Percentiles rank a stretch among this genome's conserved stretches.
These are phyloP conservation scores for Melanotaenia duboulayi DNA, from an alignment of 2,113 vertebrate genomes.

Conservation along the genomic window DNA sequence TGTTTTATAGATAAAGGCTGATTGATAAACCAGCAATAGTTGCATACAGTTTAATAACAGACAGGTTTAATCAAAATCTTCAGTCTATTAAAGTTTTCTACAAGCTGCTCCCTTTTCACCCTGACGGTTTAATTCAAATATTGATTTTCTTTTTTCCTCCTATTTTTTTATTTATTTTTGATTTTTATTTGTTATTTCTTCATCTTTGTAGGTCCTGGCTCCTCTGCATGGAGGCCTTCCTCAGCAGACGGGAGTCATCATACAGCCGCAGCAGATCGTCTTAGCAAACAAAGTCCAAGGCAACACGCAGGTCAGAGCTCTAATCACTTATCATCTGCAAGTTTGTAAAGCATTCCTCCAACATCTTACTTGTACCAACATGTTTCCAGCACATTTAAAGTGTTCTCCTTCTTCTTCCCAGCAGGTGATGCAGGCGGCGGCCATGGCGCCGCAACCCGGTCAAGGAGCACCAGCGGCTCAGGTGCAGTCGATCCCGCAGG, in stretches of 20 bases:
- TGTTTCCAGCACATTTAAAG: too few relatives aligned
- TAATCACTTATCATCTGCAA: neutral
- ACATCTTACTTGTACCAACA: neutral
- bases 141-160: too few relatives aligned
- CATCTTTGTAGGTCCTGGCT: constrained; percentile 87
- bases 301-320: constrained; percentile 86
- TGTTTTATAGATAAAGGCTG: too few relatives aligned
- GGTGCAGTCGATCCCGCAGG: constrained; percentile 70
- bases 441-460: constrained; percentile 87
- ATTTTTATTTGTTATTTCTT: too few relatives aligned
- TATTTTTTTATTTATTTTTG: neutral
- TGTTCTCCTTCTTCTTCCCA: too few relatives aligned
- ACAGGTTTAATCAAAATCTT: too few relatives aligned
- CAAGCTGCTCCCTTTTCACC: too few relatives aligned
- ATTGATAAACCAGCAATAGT: too few relatives aligned
- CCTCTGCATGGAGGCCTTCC: constrained; percentile 93
- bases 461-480: constrained; percentile 82
- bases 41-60: too few relatives aligned
- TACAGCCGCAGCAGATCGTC: constrained; percentile 97
- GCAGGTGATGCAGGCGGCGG: constrained; percentile 85
- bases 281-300: constrained; percentile 92
- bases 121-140: too few relatives aligned
- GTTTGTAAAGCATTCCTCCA: neutral
- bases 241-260: constrained; percentile 97
- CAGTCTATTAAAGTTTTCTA: too few relatives aligned